These are phyloP conservation scores for Melanerpes formicivorus DNA, from an alignment of 2,113 vertebrate genomes.

Conservation along the genomic window DNA sequence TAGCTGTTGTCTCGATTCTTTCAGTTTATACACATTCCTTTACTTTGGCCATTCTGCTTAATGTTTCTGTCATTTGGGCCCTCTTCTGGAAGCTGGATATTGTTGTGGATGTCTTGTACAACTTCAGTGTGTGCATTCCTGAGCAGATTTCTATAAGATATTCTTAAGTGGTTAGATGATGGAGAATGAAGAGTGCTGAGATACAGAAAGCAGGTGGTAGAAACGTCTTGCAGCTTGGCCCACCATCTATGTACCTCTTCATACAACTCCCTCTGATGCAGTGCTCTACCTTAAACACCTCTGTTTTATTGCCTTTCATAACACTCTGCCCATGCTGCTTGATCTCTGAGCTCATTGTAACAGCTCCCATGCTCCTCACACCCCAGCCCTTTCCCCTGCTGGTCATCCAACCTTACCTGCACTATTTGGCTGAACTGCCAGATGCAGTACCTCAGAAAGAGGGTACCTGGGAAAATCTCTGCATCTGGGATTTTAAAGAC, in stretches of 20 bases:
- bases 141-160: fast-evolving
- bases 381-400: neutral
- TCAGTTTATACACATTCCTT: neutral
- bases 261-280: neutral
- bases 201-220: neutral
- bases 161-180: neutral
- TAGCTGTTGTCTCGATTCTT: neutral
- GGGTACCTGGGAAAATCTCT: neutral
- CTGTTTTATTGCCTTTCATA: fast-evolving
- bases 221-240: neutral
- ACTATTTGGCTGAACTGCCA: fast-evolving
- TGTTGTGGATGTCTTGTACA: neutral
- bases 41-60: neutral
- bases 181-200: neutral
- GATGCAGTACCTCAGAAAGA: too few relatives aligned
- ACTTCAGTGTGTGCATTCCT: fast-evolving
- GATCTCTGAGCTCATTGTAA: neutral
- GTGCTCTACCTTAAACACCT: neutral
- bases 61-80: neutral
- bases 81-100: neutral
- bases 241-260: fast-evolving
- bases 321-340: neutral
- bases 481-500: neutral
- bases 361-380: neutral
- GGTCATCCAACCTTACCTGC: neutral